Conservation (phyloP, 1,140 invertebrate genomes). For the Drosophila tristis region DNA sequence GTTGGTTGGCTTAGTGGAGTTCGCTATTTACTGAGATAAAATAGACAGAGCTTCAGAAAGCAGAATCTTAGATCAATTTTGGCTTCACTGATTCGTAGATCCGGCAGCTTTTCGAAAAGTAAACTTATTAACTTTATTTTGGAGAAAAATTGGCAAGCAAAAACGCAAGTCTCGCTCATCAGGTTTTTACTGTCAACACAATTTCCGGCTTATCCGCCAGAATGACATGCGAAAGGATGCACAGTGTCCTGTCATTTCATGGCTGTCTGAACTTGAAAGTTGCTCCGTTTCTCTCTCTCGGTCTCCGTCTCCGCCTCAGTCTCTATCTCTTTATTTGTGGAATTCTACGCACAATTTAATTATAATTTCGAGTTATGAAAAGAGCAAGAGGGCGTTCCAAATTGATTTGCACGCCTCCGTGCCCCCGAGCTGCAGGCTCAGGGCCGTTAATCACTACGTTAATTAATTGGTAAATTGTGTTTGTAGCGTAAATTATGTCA, state of each 20-base stretch:
- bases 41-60: not conserved
- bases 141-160: not conserved
- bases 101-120: not conserved
- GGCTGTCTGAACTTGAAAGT: slow-evolving; percentile 68
- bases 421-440: slow-evolving; percentile 28
- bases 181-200: slow-evolving; percentile 19
- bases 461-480: slow-evolving; percentile 74
- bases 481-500: slow-evolving; percentile 64
- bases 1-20: too few relatives aligned
- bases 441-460: slow-evolving; percentile 60
- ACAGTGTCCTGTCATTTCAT: slow-evolving; percentile 55
- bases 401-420: slow-evolving; percentile 64
- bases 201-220: slow-evolving; percentile 45
- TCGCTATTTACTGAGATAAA: not conserved
- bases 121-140: slow-evolving; percentile 10
- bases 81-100: too few relatives aligned
- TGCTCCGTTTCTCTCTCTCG: not conserved
- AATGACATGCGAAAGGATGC: slow-evolving; percentile 39
- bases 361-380: slow-evolving; percentile 65
- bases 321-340: slow-evolving; percentile 10
- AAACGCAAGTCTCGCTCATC: not conserved
- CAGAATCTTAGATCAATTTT: too few relatives aligned
- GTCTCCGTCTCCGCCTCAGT: not conserved
- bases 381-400: slow-evolving; percentile 63
- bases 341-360: slow-evolving; percentile 53